These are phyloP conservation scores for Argopecten irradians DNA, from an alignment of 1,140 invertebrate species.

Conservation along the genomic window DNA sequence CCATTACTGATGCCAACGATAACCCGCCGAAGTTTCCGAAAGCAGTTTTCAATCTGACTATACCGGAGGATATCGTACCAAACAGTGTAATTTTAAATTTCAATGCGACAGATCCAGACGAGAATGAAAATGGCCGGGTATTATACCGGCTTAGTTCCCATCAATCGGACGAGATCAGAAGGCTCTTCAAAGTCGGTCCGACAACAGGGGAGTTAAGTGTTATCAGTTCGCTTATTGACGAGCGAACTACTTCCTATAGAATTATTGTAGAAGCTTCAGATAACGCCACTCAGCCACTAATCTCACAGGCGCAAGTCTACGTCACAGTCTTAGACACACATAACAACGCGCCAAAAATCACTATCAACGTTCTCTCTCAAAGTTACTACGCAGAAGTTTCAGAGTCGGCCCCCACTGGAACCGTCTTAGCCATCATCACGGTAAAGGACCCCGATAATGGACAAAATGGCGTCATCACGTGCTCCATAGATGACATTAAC, in stretches of 20 bases:
- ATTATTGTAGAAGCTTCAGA: conserved; percentile 96
- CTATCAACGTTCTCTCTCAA: conserved; percentile 47
- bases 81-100: conserved; percentile 77
- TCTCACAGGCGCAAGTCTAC: conserved; percentile 94
- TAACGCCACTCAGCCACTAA: conserved; percentile 89
- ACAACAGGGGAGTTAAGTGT: conserved; percentile 62
- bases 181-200: conserved; percentile 59
- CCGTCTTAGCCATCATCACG: conserved; percentile 62
- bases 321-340: conserved; percentile 80
- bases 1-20: conserved; percentile 75
- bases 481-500: conserved; percentile 51
- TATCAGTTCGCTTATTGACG: conserved; percentile 47
- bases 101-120: conserved; percentile 87
- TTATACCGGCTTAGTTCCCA: conserved; percentile 83
- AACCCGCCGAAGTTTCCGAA: conserved; percentile 83
- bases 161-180: conserved; percentile 54
- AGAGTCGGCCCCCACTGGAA: conserved; percentile 56
- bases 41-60: conserved; percentile 90
- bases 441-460: conserved; percentile 66
- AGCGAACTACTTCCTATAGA: conserved; percentile 45
- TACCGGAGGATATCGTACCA: conserved; percentile 55
- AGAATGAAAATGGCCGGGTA: conserved; percentile 86
- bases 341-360: conserved; percentile 73
- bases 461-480: conserved; percentile 61
- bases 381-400: conserved; percentile 83